Conservation (phyloP, 1,140 invertebrate species). For the Glomeris maerens region DNA sequence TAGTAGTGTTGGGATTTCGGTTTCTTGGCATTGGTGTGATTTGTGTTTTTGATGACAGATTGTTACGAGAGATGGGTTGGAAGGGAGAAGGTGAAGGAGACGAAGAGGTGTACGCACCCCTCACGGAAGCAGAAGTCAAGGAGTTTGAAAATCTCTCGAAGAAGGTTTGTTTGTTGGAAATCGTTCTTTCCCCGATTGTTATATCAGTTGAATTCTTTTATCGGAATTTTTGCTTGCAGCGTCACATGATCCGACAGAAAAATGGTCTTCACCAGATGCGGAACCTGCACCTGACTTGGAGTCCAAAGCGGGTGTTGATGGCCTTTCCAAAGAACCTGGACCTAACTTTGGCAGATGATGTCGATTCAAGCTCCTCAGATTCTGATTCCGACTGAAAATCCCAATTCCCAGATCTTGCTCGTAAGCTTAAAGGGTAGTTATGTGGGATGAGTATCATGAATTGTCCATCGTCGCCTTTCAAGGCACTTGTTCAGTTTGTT, state of each 20-base stretch:
- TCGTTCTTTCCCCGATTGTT: not conserved
- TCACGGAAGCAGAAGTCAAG: slow-evolving; percentile 31
- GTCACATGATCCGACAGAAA: not conserved
- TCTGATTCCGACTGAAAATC: slow-evolving; percentile 16
- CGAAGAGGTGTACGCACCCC: slow-evolving; percentile 28
- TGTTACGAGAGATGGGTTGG: slow-evolving; percentile 32
- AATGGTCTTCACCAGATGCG: slow-evolving; percentile 18
- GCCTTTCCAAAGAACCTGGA: slow-evolving; percentile 9
- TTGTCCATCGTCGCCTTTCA: too few relatives aligned
- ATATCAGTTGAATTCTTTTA: not conserved
- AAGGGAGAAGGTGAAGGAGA: slow-evolving; percentile 26
- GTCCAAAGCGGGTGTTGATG: slow-evolving; percentile 15
- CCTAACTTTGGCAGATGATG: slow-evolving; percentile 9
- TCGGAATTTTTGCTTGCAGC: not conserved
- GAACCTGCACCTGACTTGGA: slow-evolving; percentile 15
- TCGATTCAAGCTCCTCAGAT: slow-evolving; percentile 10
- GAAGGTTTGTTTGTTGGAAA: slow-evolving; percentile 20
- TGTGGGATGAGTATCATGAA: too few relatives aligned
- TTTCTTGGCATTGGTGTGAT: not conserved
- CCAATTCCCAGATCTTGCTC: too few relatives aligned
- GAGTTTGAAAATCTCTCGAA: slow-evolving; percentile 28
- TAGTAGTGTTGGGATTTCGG: not conserved
- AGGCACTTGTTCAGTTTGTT: too few relatives aligned
- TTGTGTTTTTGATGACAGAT: slow-evolving; percentile 18
- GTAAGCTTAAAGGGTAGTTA: too few relatives aligned